Evolutionary conservation across 2,797 vertebrate species (phyloP).

Genomic region (Megalops cyprinoides): DNA sequence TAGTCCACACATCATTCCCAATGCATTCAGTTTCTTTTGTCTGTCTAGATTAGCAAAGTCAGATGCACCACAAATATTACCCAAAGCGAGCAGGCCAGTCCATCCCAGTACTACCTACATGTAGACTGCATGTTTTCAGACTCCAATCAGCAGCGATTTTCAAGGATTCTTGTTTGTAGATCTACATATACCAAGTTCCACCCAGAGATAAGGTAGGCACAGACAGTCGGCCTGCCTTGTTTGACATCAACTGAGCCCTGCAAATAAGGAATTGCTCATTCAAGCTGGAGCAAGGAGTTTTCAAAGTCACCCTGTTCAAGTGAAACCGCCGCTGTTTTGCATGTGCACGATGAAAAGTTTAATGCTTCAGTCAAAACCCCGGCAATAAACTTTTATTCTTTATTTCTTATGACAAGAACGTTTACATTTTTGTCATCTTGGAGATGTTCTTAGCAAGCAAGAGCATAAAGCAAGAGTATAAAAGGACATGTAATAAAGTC

Average conservation of each 20-base stretch:
- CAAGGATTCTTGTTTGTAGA: not conserved
- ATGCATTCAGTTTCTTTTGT: too few relatives aligned
- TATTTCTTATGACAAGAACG: not conserved
- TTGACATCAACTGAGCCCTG: not conserved
- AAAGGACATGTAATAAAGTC: too few relatives aligned
- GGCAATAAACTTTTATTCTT: not conserved
- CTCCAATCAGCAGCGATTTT: not conserved
- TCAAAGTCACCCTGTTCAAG: not conserved
- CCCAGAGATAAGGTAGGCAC: not conserved
- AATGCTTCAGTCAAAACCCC: not conserved
- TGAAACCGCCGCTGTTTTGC: not conserved
- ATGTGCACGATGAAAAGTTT: not conserved
- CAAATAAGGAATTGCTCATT: not conserved
- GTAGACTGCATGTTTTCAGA: not conserved
- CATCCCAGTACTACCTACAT: not conserved
- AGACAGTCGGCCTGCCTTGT: not conserved
- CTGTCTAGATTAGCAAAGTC: too few relatives aligned
- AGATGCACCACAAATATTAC: not conserved
- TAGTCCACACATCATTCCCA: too few relatives aligned
- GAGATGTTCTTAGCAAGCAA: too few relatives aligned
- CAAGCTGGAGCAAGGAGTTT: not conserved
- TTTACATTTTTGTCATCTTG: too few relatives aligned
- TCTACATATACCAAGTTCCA: not conserved
- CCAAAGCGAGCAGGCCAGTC: not conserved
- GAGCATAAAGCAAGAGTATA: too few relatives aligned